Evolutionary conservation across 1,140 invertebrate genomes (phyloP).

Genomic region (Rhagoletis zephyria): DNA sequence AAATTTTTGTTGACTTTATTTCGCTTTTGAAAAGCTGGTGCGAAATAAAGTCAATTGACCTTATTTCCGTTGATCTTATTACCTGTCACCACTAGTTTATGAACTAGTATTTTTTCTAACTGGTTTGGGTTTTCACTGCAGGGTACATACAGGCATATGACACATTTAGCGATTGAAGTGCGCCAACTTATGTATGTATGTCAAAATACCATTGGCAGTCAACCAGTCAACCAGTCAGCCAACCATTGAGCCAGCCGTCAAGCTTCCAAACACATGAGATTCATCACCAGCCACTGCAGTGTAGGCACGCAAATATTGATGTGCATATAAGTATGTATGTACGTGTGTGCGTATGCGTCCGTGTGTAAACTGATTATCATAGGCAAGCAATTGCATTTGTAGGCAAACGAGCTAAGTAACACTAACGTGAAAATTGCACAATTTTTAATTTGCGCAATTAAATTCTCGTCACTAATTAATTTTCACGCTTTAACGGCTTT

Average conservation of each 20-base stretch:
- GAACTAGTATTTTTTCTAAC: no score
- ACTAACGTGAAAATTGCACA: neutral
- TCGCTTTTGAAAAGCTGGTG: no score
- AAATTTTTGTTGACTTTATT: no score
- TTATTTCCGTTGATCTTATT: no score
- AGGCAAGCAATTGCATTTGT: neutral
- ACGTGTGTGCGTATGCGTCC: neutral
- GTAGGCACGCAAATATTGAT: no score
- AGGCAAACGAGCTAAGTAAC: neutral
- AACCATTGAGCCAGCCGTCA: no score
- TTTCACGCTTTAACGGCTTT: neutral
- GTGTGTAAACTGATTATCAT: neutral
- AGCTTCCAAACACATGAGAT: neutral
- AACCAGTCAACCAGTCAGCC: neutral
- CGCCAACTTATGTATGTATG: neutral
- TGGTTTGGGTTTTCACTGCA: no score
- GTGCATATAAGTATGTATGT: neutral
- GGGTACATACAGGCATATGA: neutral
- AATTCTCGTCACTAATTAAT: neutral
- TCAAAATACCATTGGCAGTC: neutral
- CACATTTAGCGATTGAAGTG: slow-evolving; percentile 34
- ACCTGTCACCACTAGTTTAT: no score
- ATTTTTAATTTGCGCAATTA: neutral
- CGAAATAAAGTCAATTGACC: no score
- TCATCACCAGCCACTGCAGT: neutral